Conservation (phyloP, 2,113 vertebrate species). For the Poeciliopsis occidentalis region DNA sequence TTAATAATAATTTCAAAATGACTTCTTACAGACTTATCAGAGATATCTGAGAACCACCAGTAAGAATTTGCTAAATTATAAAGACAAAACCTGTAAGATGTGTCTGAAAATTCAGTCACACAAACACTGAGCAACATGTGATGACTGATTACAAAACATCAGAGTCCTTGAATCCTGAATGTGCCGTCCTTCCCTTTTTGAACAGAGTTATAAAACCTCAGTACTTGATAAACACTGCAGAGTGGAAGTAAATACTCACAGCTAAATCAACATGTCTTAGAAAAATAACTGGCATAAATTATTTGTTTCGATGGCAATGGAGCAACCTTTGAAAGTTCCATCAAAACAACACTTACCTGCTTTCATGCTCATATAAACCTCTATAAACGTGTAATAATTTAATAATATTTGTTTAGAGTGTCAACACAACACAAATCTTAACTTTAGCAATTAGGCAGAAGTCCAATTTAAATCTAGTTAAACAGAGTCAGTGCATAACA, state of each 20-base stretch:
- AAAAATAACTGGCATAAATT: neutral
- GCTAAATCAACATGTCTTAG: neutral
- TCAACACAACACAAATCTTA: neutral
- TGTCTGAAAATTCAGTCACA: neutral
- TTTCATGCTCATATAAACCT: neutral
- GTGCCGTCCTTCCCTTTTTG: slow-evolving; percentile 20
- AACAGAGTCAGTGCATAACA: neutral
- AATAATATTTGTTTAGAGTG: neutral
- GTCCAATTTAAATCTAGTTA: neutral
- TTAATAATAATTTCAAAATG: neutral
- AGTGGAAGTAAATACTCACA: slow-evolving; percentile 12
- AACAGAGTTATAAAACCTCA: slow-evolving; percentile 25
- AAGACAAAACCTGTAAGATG: slow-evolving; percentile 7
- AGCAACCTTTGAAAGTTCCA: neutral
- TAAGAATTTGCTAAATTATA: slow-evolving; percentile 11
- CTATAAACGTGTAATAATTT: neutral
- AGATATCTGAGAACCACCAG: neutral
- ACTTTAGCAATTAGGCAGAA: neutral
- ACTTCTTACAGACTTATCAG: neutral
- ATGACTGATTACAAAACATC: slow-evolving; percentile 31
- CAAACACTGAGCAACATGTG: neutral
- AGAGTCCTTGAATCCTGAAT: slow-evolving; percentile 21
- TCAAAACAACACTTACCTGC: slow-evolving; percentile 2
- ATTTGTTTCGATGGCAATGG: slow-evolving; percentile 4
- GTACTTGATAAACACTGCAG: neutral